phyloP scores from a whole-genome alignment of 2,797 vertebrate genomes.

The Cryptoblepharus egeriae region DNA sequence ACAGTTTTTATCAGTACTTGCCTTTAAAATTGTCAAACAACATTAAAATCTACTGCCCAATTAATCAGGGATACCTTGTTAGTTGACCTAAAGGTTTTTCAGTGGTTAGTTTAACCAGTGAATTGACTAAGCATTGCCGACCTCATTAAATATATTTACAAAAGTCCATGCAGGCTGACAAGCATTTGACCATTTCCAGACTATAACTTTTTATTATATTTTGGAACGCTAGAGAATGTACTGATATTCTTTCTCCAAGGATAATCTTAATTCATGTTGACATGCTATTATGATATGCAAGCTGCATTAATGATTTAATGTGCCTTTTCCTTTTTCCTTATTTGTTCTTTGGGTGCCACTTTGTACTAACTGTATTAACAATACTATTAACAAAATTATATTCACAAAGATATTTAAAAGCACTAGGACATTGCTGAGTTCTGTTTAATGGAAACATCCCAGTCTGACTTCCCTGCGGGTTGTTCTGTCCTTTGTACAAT shows the following conservation, averaged over 20 bases:
- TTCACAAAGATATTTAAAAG: constrained; percentile 3
- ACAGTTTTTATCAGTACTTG: background rate
- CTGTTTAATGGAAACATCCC: constrained; percentile 17
- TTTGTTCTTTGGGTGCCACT: background rate
- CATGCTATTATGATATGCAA: constrained; percentile 1
- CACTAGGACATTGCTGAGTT: constrained; percentile 10
- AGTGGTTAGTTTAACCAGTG: background rate
- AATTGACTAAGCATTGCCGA: background rate
- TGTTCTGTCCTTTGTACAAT: constrained; percentile 1
- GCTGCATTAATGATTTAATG: background rate
- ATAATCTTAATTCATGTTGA: constrained; percentile 6
- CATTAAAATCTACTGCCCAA: background rate
- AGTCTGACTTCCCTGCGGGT: background rate
- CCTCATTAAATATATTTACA: background rate
- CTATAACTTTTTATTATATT: background rate
- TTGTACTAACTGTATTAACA: background rate
- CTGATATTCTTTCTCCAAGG: background rate
- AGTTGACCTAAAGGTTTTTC: no score
- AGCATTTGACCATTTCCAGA: background rate
- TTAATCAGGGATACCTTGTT: background rate
- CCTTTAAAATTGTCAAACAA: background rate
- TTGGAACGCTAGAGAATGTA: background rate
- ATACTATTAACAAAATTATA: background rate
- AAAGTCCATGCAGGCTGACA: background rate
- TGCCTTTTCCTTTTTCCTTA: background rate